phyloP scores from a whole-genome alignment of 2,797 vertebrate genomes.

The Odontamblyopus lacepedii region DNA sequence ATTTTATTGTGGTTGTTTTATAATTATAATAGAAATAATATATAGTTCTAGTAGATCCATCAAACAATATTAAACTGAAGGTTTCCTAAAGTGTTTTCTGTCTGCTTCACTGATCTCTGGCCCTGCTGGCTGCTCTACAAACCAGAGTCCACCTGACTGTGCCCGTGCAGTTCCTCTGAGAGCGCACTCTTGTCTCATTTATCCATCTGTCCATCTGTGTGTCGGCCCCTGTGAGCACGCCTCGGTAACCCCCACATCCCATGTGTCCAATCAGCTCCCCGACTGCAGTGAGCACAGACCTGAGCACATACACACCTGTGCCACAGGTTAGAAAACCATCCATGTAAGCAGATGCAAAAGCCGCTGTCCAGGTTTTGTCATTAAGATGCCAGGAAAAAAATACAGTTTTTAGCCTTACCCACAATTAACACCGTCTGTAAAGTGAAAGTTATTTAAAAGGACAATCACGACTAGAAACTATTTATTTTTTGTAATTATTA shows the following conservation, averaged over 20 bases:
- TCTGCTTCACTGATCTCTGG: conserved; percentile 34
- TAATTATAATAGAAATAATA: too few species aligned
- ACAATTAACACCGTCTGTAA: too few species aligned
- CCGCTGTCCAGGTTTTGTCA: background rate
- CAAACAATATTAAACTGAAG: background rate
- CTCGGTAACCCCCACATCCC: conserved; percentile 63
- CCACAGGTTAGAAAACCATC: conserved; percentile 31
- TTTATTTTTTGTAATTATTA: too few species aligned
- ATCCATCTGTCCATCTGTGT: conserved; percentile 60
- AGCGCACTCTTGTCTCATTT: conserved; percentile 44
- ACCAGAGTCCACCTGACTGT: conserved; percentile 30
- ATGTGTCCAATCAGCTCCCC: conserved; percentile 67
- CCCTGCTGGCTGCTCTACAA: conserved; percentile 45
- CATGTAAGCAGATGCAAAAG: background rate
- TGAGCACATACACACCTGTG: conserved; percentile 48
- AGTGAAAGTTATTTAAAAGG: too few species aligned
- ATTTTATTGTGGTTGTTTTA: too few species aligned
- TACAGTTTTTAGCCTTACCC: background rate
- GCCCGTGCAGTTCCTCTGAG: conserved; percentile 35
- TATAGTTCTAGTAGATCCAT: background rate
- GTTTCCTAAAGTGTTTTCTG: background rate
- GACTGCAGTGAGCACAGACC: conserved; percentile 23
- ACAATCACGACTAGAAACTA: too few species aligned
- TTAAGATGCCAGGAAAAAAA: background rate
- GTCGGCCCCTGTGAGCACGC: conserved; percentile 43